phyloP scores from a whole-genome alignment of 2,113 vertebrate species.

The Odontophorus gujanensis region DNA sequence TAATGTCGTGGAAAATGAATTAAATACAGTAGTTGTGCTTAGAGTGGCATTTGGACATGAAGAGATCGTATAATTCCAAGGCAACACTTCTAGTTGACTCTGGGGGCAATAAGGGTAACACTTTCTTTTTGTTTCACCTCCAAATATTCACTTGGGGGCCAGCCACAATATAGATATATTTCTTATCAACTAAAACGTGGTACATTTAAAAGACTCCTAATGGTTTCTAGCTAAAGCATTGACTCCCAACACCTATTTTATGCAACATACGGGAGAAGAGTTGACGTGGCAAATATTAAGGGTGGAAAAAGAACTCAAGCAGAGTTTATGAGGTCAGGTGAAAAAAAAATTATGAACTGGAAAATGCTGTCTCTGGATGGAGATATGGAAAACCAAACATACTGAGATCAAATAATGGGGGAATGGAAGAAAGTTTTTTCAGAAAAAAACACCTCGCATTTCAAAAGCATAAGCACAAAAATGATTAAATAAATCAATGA shows the following conservation, averaged over 20 bases:
- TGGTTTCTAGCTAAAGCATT: not conserved
- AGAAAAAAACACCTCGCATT: not conserved
- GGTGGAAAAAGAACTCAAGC: not conserved
- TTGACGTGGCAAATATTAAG: not conserved
- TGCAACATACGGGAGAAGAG: not conserved
- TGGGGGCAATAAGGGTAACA: not conserved
- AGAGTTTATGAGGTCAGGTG: not conserved
- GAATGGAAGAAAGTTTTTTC: not conserved
- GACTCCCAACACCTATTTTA: conserved; percentile 38
- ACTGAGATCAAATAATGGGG: not conserved
- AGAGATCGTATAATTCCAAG: not conserved
- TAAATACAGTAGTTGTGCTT: not conserved
- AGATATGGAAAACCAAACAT: not conserved
- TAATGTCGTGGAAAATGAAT: not conserved
- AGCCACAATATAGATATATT: not conserved
- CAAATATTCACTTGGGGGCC: too few species aligned
- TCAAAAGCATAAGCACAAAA: not conserved
- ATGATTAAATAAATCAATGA: not conserved
- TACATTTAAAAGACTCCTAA: not conserved
- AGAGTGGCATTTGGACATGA: not conserved
- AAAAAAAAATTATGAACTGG: not conserved
- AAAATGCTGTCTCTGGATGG: not conserved
- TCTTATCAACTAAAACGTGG: not conserved
- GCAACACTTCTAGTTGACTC: not conserved
- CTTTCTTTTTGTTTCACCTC: not conserved